Conservation (phyloP, 1,140 invertebrate genomes). For the Vollenhovia emeryi region DNA sequence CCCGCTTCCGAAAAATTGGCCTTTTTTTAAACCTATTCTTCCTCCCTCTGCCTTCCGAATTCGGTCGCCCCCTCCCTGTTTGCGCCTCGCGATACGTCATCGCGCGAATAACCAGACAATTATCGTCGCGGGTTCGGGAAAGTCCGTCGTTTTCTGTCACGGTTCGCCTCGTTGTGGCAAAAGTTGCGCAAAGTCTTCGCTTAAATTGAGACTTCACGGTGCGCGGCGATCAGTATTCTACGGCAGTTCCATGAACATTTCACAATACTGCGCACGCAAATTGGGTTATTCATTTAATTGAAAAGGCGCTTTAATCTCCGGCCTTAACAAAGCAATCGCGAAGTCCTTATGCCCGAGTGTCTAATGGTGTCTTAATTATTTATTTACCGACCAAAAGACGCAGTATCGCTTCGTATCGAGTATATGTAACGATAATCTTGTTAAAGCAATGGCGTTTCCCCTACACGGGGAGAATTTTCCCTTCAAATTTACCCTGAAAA, state of each 20-base stretch:
- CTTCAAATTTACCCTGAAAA: too few species aligned
- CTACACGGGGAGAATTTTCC: too few species aligned
- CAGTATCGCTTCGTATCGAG: neutral
- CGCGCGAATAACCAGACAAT: slow-evolving; percentile 67
- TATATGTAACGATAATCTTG: neutral
- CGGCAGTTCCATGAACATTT: neutral
- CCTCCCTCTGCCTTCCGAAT: neutral
- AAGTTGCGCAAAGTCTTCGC: slow-evolving; percentile 28
- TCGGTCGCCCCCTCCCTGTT: neutral
- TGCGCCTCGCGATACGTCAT: slow-evolving; percentile 4
- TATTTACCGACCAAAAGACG: neutral
- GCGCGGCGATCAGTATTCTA: neutral
- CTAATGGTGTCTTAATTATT: neutral
- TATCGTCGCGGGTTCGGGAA: slow-evolving; percentile 53
- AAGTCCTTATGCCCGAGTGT: neutral
- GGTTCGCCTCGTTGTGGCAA: slow-evolving; percentile 17
- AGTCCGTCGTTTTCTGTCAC: slow-evolving; percentile 34
- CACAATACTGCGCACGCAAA: neutral
- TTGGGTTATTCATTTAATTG: neutral
- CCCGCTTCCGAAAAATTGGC: slow-evolving; percentile 63
- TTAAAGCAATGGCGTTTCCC: neutral
- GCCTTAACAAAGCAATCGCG: neutral
- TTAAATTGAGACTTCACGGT: slow-evolving; percentile 20
- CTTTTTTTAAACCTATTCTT: slow-evolving; percentile 29
- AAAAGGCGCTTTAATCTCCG: neutral